phyloP scores from a whole-genome alignment of 2,797 vertebrate genomes.

The Echeneis naucrates region DNA sequence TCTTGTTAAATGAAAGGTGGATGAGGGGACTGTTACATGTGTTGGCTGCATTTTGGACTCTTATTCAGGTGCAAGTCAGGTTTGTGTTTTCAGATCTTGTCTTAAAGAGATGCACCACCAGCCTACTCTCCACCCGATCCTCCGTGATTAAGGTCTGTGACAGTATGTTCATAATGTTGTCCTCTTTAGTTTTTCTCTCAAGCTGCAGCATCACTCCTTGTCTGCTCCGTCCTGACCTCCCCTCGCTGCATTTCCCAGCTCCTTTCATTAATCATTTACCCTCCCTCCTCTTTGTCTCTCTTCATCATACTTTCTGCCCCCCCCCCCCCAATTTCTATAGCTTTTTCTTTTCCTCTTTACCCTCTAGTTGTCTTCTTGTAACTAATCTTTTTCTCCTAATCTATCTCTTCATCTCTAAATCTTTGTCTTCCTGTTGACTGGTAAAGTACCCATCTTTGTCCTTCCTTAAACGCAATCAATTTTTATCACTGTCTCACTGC shows the following conservation, averaged over 20 bases:
- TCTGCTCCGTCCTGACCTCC: slow-evolving; percentile 70
- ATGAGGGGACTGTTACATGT: neutral
- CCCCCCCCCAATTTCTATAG: slow-evolving; percentile 29
- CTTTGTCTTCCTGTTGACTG: slow-evolving; percentile 51
- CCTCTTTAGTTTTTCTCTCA: slow-evolving; percentile 41
- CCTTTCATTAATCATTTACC: slow-evolving; percentile 82
- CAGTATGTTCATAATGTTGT: slow-evolving; percentile 54
- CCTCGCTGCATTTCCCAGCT: slow-evolving; percentile 55
- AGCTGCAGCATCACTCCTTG: slow-evolving; percentile 64
- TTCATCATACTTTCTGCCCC: slow-evolving; percentile 25
- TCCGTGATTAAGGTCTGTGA: slow-evolving; percentile 42
- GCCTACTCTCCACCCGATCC: too few species aligned
- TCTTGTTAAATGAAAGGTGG: neutral
- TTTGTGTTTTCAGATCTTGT: slow-evolving; percentile 9
- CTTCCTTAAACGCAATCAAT: slow-evolving; percentile 26
- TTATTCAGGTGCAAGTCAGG: neutral
- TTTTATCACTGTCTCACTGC: slow-evolving; percentile 28
- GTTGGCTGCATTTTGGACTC: neutral
- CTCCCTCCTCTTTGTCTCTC: slow-evolving; percentile 36
- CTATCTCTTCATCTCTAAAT: slow-evolving; percentile 40
- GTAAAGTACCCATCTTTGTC: slow-evolving; percentile 48
- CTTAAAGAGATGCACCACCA: slow-evolving; percentile 9
- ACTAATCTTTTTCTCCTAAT: slow-evolving; percentile 53
- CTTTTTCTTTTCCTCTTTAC: slow-evolving; percentile 26
- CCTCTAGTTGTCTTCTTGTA: slow-evolving; percentile 36